These are phyloP conservation scores for Eudasyphora cyanicolor DNA, from an alignment of 2,888 invertebrate genomes.

Conservation along the genomic window DNA sequence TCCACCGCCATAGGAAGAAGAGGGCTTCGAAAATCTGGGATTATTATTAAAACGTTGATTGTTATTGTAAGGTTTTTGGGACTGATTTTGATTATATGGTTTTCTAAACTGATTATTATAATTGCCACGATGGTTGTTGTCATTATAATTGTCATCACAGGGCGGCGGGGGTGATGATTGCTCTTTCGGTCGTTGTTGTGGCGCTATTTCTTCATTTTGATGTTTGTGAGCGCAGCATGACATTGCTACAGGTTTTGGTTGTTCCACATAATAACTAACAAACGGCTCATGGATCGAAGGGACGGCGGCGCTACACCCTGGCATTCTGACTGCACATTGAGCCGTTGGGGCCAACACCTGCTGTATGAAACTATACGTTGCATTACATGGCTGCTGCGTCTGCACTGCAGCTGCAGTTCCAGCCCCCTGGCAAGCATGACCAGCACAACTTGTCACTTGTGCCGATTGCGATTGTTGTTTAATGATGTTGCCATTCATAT, in stretches of 20 bases:
- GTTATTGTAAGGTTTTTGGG: slow-evolving; percentile 38
- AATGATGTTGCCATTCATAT: slow-evolving; percentile 68
- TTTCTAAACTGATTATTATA: slow-evolving; percentile 48
- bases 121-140: slow-evolving; percentile 18
- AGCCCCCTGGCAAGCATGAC: slow-evolving; percentile 44
- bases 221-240: slow-evolving; percentile 8
- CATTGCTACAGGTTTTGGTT: slow-evolving; percentile 39
- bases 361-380: slow-evolving; percentile 58
- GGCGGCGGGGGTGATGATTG: not conserved
- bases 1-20: not conserved
- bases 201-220: not conserved
- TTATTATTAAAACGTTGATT: slow-evolving; percentile 49
- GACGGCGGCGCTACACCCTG: slow-evolving; percentile 31
- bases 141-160: slow-evolving; percentile 19
- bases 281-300: slow-evolving; percentile 52
- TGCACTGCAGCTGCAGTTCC: not conserved
- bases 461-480: no score
- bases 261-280: slow-evolving; percentile 66
- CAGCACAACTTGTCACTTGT: slow-evolving; percentile 32
- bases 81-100: slow-evolving; percentile 37
- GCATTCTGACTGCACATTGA: slow-evolving; percentile 42
- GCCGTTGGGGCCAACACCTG: slow-evolving; percentile 53
- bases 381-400: slow-evolving; percentile 30
- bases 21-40: slow-evolving; percentile 48
- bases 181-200: not conserved